phyloP scores from a whole-genome alignment of 2,888 invertebrate genomes.

The Meta bourneti region DNA sequence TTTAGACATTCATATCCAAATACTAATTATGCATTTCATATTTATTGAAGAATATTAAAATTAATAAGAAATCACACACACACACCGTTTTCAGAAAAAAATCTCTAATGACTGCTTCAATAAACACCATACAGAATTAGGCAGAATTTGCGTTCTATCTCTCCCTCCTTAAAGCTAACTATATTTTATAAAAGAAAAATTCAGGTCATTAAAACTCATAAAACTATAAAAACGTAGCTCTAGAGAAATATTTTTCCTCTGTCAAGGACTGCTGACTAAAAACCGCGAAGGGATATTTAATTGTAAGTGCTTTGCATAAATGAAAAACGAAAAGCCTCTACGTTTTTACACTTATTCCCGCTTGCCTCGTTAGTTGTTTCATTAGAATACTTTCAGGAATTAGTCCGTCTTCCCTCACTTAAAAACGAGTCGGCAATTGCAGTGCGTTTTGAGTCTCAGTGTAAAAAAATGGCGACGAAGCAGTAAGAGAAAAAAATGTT shows the following conservation, averaged over 20 bases:
- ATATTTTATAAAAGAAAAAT: neutral
- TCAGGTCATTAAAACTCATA: neutral
- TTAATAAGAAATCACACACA: too few relatives aligned
- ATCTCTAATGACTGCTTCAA: too few relatives aligned
- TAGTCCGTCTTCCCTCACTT: constrained; percentile 5
- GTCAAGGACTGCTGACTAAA: constrained; percentile 36
- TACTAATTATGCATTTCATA: too few relatives aligned
- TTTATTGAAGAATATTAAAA: too few relatives aligned
- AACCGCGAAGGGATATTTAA: constrained; percentile 60
- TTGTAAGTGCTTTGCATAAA: constrained; percentile 30
- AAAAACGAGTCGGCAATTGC: constrained; percentile 26
- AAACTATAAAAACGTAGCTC: neutral
- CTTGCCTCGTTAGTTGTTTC: constrained; percentile 45
- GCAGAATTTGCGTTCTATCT: too few relatives aligned
- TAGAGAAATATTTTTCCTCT: constrained; percentile 7
- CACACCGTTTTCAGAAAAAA: too few relatives aligned
- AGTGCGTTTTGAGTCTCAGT: neutral
- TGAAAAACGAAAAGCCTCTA: constrained; percentile 17
- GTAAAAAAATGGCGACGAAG: neutral
- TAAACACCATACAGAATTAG: too few relatives aligned
- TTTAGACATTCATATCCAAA: too few relatives aligned
- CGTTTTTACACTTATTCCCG: constrained; percentile 33
- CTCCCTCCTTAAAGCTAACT: neutral
- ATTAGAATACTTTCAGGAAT: constrained; percentile 29
- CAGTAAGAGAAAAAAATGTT: neutral